phyloP scores from a whole-genome alignment of 2,113 vertebrate species.

The Sander vitreus region DNA sequence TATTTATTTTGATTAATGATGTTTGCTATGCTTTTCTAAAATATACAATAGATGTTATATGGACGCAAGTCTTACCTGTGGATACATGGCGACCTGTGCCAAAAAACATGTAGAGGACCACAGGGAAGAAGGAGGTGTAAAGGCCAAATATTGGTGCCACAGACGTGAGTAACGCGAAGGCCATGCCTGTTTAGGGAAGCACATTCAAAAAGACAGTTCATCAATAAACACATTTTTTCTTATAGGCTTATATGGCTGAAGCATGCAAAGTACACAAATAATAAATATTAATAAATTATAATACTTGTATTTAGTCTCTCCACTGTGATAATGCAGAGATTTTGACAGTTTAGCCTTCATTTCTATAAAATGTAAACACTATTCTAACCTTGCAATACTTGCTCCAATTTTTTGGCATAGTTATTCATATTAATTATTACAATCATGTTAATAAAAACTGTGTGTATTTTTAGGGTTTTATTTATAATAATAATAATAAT shows the following conservation, averaged over 20 bases:
- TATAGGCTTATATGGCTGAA: not conserved
- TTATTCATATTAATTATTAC: not conserved
- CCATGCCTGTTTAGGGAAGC: slow-evolving; percentile 86
- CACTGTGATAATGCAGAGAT: not conserved
- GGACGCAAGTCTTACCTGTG: slow-evolving; percentile 84
- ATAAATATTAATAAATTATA: not conserved
- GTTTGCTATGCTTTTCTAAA: not conserved
- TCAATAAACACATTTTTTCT: not conserved
- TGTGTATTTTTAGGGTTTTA: not conserved
- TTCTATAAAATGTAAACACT: not conserved
- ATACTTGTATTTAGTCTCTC: not conserved
- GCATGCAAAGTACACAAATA: not conserved
- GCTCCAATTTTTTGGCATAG: not conserved
- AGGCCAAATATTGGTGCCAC: slow-evolving; percentile 94
- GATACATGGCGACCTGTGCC: slow-evolving; percentile 93
- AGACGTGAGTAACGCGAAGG: slow-evolving; percentile 92
- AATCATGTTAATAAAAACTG: not conserved
- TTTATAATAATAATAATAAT: not conserved
- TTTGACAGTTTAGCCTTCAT: not conserved
- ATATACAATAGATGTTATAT: not conserved
- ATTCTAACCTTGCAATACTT: not conserved
- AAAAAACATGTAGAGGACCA: slow-evolving; percentile 91
- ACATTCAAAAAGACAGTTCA: slow-evolving; percentile 11
- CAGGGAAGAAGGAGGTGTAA: slow-evolving; percentile 94
- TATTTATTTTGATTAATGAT: not conserved